Evolutionary conservation across 2,888 invertebrate species (phyloP), one percentile per base, ranked within the genome.

Genomic region (Ecliptopera silaceata): DNA sequence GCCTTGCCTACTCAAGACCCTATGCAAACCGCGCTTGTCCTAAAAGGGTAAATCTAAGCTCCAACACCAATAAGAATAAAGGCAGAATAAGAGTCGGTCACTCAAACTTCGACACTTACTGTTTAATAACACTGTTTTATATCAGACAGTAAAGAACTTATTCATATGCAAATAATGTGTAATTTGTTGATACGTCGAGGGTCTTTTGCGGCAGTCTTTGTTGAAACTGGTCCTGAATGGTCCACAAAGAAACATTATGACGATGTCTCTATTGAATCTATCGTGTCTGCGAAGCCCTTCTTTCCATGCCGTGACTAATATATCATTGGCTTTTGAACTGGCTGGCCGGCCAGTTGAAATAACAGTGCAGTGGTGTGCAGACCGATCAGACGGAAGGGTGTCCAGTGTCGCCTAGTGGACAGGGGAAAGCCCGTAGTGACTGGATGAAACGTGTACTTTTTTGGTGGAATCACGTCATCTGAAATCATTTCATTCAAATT

Each of bases 171-270:
- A 90, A 91, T 91, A 61, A 73, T 85, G 84, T 90, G 84, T 90
- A 90, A 90, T 91, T 91, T 91, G 88, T 89, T 89, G 87, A 88
- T 89, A 81, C 71, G 81, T 82, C 81, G 86, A 90, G 91, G 91
- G 90, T 88, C 80, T 80, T 86, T 88, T 89, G 89, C 82, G 87
- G 87, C 87, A 77, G 80, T 78, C 84, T 82, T 90, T 91, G 84
- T 90, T 56, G 54, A 66, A 86, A 89, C 89, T 81, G 83, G 90
- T 88, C 77, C 56, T 76, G 77, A 81, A 82, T 79, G 69, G 64
- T 49, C 61, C 18, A 83, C 76, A 84, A 84, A 69, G 78, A 78
- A 85, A 81, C 86, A 88, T 89, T n/a, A 86, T 88, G 89, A 88
- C 85, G 78, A 81, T 74, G 75, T 77, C 77, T 83, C 75, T 80